Percentiles rank a stretch among this genome's conserved stretches.
Conservation (phyloP, 2,888 invertebrate genomes). For the Yponomeuta sedellus region DNA sequence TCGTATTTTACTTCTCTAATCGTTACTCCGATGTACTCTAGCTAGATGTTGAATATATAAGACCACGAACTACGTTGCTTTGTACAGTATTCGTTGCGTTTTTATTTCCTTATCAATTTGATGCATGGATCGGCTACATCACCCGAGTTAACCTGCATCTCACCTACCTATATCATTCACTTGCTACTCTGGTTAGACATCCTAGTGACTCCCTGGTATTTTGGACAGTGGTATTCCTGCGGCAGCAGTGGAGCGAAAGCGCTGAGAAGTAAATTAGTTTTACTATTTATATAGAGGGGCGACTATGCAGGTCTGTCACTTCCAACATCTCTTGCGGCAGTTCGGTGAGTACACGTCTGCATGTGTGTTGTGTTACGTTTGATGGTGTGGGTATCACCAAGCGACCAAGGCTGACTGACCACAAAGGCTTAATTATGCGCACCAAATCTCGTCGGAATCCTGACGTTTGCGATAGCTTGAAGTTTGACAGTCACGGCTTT, state of each 20-base stretch:
- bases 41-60: constrained; percentile 46
- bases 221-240: constrained; percentile 64
- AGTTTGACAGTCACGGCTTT: too few species aligned
- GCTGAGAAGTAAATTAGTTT: constrained; percentile 48
- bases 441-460: not conserved
- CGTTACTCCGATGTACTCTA: constrained; percentile 50
- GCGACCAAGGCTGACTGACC: not conserved
- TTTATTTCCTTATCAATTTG: constrained; percentile 45
- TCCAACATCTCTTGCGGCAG: constrained; percentile 74
- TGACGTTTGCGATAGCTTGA: too few species aligned
- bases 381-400: not conserved
- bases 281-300: constrained; percentile 51
- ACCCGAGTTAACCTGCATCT: constrained; percentile 18
- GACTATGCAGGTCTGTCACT: constrained; percentile 77
- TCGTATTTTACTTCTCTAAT: constrained; percentile 34
- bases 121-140: constrained; percentile 54
- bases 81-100: constrained; percentile 52
- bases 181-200: constrained; percentile 38
- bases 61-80: constrained; percentile 55
- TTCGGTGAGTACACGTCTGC: constrained; percentile 62
- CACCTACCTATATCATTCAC: constrained; percentile 27
- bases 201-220: constrained; percentile 63
- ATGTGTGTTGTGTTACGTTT: not conserved
- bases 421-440: not conserved
- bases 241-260: constrained; percentile 48